Conservation (phyloP, 2,113 vertebrate genomes). For the Mesoclemmys tuberculata region DNA sequence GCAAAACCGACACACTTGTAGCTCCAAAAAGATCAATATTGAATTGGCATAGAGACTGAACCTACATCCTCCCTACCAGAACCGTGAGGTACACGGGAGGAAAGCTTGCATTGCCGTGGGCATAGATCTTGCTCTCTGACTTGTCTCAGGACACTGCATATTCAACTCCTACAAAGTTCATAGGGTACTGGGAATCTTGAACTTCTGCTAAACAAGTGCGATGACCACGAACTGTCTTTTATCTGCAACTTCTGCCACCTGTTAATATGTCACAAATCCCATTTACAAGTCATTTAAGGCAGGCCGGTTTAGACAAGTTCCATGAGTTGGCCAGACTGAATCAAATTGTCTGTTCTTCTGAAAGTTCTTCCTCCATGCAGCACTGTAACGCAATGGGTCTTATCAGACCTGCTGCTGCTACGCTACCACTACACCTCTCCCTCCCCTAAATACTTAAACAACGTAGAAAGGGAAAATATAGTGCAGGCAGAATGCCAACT, state of each 20-base stretch:
- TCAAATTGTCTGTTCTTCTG: background rate
- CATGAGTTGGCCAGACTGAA: background rate
- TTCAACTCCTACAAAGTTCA: background rate
- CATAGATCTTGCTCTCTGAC: background rate
- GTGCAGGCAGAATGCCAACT: background rate
- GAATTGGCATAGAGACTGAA: background rate
- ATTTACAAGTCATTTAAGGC: background rate
- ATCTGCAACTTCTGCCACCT: background rate
- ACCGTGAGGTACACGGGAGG: background rate
- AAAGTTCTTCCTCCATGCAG: background rate
- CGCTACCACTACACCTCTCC: background rate
- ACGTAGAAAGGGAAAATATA: background rate
- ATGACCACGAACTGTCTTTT: background rate
- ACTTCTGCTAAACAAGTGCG: background rate
- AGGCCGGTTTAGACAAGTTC: background rate
- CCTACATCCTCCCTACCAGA: background rate
- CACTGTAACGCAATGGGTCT: background rate
- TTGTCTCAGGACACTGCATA: background rate
- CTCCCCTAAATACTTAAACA: background rate
- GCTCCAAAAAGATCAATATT: background rate
- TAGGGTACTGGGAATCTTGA: background rate
- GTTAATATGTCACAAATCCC: background rate
- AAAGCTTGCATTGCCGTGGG: background rate
- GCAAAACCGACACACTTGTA: background rate
- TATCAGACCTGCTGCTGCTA: background rate